A percentile compares a stretch with the other conserved stretches of the same genome.
Conservation (phyloP, 2,113 vertebrate genomes). For the Poeciliopsis prolifica region DNA sequence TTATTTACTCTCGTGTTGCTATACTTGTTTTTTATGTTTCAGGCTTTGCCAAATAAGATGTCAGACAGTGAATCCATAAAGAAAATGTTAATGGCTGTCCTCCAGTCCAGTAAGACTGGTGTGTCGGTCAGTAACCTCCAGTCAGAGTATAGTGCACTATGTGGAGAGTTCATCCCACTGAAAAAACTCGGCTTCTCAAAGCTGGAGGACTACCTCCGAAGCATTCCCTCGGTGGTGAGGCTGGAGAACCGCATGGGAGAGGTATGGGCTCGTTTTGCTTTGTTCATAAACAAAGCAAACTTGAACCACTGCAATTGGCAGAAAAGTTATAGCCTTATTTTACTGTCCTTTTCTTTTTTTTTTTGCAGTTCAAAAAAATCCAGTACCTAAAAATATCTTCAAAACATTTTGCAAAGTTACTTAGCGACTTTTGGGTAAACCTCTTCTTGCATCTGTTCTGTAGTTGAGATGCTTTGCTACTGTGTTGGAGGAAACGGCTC, state of each 20-base stretch:
- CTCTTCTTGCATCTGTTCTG: slow-evolving; percentile 1
- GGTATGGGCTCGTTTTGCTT: slow-evolving; percentile 26
- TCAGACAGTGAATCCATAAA: slow-evolving; percentile 82
- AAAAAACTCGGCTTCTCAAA: slow-evolving; percentile 82
- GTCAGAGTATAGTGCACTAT: slow-evolving; percentile 84
- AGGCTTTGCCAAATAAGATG: slow-evolving; percentile 72
- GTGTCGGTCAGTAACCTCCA: slow-evolving; percentile 82
- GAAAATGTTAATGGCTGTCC: slow-evolving; percentile 88
- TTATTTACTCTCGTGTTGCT: not conserved
- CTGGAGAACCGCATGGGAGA: slow-evolving; percentile 72
- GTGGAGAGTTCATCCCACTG: slow-evolving; percentile 88
- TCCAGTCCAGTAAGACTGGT: slow-evolving; percentile 87
- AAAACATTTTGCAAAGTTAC: not conserved
- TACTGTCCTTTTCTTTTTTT: too few species aligned
- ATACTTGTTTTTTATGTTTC: not conserved
- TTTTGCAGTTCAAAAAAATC: too few species aligned
- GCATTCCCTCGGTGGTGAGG: slow-evolving; percentile 86
- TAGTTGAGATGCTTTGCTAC: slow-evolving; percentile 87
- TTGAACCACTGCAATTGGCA: not conserved
- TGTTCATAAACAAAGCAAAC: too few species aligned
- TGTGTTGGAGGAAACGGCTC: slow-evolving; percentile 83
- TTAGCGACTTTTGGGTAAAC: not conserved
- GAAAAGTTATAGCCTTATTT: too few species aligned
- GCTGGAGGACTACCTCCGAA: slow-evolving; percentile 84
- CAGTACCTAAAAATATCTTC: not conserved